phyloP scores from a whole-genome alignment of 1,140 invertebrate genomes.

The Leptinotarsa undecemlineata region DNA sequence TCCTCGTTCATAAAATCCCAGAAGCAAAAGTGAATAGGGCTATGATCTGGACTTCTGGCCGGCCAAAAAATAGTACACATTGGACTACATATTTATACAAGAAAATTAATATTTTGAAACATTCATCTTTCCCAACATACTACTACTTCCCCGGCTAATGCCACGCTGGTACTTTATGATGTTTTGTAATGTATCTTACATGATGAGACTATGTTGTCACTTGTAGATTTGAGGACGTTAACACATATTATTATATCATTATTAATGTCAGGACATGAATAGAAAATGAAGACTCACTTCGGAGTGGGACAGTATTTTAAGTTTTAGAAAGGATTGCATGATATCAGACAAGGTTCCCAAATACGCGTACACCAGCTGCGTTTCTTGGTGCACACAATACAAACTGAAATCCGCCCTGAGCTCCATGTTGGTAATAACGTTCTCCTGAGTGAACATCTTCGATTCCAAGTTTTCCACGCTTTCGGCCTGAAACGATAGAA shows the following conservation, averaged over 20 bases:
- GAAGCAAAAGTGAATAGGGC: no score
- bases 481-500: conserved; percentile 58
- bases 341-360: conserved; percentile 69
- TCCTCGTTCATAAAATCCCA: no score
- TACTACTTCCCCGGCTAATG: no score
- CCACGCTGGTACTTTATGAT: no score
- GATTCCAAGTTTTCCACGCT: conserved; percentile 71
- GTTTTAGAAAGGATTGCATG: conserved; percentile 64
- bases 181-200: no score
- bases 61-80: no score
- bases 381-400: conserved; percentile 75
- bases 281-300: conserved; percentile 59
- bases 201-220: no score
- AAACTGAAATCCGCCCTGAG: conserved; percentile 71
- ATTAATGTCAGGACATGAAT: conserved; percentile 25
- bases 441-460: conserved; percentile 72
- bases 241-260: not conserved
- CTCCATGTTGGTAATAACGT: conserved; percentile 71
- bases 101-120: no score
- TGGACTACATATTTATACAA: no score
- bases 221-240: not conserved
- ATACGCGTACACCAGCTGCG: conserved; percentile 71
- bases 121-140: no score
- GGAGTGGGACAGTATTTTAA: conserved; percentile 65
- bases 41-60: no score